A percentile compares a stretch with the other conserved stretches of the same genome.
Conservation (phyloP, 2,797 vertebrate genomes). For the Trachurus trachurus region DNA sequence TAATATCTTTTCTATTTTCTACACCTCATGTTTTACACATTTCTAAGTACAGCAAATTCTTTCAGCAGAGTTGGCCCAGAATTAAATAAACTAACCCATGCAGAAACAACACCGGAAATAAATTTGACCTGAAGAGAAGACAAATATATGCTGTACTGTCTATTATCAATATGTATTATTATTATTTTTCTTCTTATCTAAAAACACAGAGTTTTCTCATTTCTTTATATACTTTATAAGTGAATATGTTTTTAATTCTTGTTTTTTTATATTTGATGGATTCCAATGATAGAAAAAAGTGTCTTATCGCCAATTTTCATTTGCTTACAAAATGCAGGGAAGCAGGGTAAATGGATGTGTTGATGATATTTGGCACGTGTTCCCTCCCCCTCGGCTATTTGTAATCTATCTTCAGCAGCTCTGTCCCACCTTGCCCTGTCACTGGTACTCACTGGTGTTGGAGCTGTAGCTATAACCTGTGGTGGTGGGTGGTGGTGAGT, state of each 20-base stretch:
- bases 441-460: slow-evolving; percentile 91
- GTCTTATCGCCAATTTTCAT: not conserved
- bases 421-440: slow-evolving; percentile 20
- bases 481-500: slow-evolving; percentile 91
- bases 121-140: not conserved
- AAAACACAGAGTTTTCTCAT: not conserved
- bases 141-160: not conserved
- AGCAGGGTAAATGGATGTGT: slow-evolving; percentile 1
- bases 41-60: slow-evolving; percentile 4
- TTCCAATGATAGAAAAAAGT: not conserved
- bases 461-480: slow-evolving; percentile 89
- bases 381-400: not conserved
- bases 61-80: not conserved
- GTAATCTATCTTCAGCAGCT: slow-evolving; percentile 15
- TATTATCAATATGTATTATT: not conserved
- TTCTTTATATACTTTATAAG: not conserved
- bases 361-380: not conserved
- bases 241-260: not conserved
- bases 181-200: not conserved
- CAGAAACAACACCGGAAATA: not conserved
- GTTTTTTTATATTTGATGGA: not conserved
- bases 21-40: not conserved
- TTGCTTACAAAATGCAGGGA: not conserved
- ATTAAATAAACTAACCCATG: not conserved
- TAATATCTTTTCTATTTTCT: not conserved